These are phyloP conservation scores for Colistium nudipinnis DNA, from an alignment of 2,113 vertebrate species.

Conservation along the genomic window DNA sequence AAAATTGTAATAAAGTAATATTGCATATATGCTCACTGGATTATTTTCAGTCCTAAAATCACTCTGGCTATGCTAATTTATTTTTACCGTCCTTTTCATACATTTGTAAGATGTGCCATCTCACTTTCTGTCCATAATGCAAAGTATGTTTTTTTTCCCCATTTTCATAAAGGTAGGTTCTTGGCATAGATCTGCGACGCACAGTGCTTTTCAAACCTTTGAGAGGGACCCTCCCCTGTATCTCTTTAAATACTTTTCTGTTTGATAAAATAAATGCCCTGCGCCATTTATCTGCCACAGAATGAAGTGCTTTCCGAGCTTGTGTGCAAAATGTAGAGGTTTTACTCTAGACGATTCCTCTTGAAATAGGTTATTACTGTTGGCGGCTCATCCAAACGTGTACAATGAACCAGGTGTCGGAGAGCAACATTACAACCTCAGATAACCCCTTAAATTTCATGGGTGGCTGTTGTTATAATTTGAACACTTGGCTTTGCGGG, in stretches of 20 bases:
- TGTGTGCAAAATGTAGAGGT: constrained; percentile 35
- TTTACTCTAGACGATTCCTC: constrained; percentile 43
- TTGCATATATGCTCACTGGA: too few species aligned
- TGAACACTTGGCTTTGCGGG: constrained; percentile 15
- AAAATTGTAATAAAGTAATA: neutral
- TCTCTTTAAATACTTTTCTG: constrained; percentile 51
- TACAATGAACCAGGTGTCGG: constrained; percentile 32
- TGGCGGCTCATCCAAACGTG: neutral
- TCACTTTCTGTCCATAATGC: constrained; percentile 26
- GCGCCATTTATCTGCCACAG: constrained; percentile 50
- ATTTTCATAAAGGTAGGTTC: constrained; percentile 39
- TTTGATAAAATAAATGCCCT: constrained; percentile 54
- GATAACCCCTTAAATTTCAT: constrained; percentile 42
- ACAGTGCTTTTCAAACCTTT: constrained; percentile 46
- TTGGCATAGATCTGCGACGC: constrained; percentile 36
- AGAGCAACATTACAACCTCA: constrained; percentile 29
- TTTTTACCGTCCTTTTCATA: constrained; percentile 16
- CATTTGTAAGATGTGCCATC: neutral
- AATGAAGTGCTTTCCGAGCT: constrained; percentile 50
- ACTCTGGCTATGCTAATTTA: neutral
- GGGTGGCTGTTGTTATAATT: constrained; percentile 30
- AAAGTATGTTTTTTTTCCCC: constrained; percentile 23
- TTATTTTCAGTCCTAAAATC: neutral
- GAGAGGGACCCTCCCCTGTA: constrained; percentile 40
- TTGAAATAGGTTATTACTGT: constrained; percentile 48